Conservation (phyloP, 2,888 invertebrate species). For the Drosophila anomalata region DNA sequence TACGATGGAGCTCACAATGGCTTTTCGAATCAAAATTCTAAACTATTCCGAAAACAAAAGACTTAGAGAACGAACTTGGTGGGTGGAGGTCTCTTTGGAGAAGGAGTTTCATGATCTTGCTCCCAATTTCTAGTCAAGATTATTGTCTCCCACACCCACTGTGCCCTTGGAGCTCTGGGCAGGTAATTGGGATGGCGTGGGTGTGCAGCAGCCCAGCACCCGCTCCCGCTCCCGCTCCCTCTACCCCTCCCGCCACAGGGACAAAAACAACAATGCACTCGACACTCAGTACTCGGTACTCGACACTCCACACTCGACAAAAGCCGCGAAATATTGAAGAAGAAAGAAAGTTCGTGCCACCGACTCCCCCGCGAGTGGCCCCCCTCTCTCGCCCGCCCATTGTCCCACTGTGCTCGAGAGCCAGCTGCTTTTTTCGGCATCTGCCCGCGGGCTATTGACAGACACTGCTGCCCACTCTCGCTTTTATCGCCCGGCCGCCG, state of each 20-base stretch:
- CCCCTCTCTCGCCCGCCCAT: slow-evolving; percentile 28
- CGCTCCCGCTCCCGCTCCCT: neutral
- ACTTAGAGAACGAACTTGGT: slow-evolving; percentile 14
- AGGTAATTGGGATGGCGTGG: slow-evolving; percentile 46
- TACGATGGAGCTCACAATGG: too few relatives aligned
- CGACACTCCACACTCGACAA: slow-evolving; percentile 12
- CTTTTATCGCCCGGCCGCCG: slow-evolving; percentile 55
- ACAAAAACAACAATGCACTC: slow-evolving; percentile 62
- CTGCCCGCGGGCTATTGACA: slow-evolving; percentile 21
- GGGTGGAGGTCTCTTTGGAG: neutral
- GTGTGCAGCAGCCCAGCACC: slow-evolving; percentile 24
- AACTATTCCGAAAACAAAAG: slow-evolving; percentile 5
- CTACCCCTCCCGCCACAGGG: slow-evolving; percentile 11
- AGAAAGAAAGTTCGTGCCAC: slow-evolving; percentile 64
- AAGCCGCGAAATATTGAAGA: slow-evolving; percentile 61
- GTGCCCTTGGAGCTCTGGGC: neutral
- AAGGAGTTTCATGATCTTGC: too few relatives aligned
- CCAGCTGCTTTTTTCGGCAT: slow-evolving; percentile 20
- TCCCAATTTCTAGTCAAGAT: too few relatives aligned
- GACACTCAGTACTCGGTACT: slow-evolving; percentile 39
- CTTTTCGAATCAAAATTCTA: neutral
- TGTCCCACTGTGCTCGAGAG: slow-evolving; percentile 43
- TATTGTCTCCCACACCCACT: neutral
- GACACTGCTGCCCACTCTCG: slow-evolving; percentile 65
- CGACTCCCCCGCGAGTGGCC: slow-evolving; percentile 22